Percentiles rank a stretch among this genome's conserved stretches.
These are phyloP conservation scores for Amblyteles armatorius DNA, from an alignment of 2,888 invertebrate genomes.

Conservation along the genomic window DNA sequence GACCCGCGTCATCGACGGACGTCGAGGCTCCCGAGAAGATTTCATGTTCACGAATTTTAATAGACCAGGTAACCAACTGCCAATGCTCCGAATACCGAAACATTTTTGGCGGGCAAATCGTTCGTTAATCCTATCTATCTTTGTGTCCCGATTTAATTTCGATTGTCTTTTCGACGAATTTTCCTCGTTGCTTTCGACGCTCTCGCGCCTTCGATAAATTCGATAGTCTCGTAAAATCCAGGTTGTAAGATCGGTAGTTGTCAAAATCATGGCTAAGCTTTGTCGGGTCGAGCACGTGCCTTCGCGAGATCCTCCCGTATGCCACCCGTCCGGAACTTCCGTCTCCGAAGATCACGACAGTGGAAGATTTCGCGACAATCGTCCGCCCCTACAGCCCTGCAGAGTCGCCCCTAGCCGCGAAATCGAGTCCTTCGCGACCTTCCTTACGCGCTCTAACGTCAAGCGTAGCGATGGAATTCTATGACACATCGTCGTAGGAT, in stretches of 20 bases:
- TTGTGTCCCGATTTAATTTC: not conserved
- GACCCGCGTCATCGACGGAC: conserved; percentile 86
- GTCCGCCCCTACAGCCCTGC: not conserved
- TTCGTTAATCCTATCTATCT: conserved; percentile 38
- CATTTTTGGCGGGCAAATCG: conserved; percentile 39
- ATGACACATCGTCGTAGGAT: not conserved
- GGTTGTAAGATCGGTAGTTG: not conserved
- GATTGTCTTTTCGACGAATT: not conserved
- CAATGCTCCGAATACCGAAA: conserved; percentile 84
- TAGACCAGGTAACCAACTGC: conserved; percentile 88
- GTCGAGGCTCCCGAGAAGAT: conserved; percentile 84
- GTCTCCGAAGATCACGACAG: conserved; percentile 38
- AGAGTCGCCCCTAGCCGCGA: conserved; percentile 10
- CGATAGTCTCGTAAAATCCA: not conserved
- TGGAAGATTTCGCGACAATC: conserved; percentile 52
- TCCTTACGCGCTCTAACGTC: not conserved
- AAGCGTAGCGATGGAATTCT: not conserved
- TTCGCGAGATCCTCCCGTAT: not conserved
- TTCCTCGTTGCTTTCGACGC: not conserved
- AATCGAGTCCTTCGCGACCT: not conserved
- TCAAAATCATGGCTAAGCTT: not conserved
- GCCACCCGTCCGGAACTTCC: not conserved
- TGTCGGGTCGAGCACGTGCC: conserved; percentile 45
- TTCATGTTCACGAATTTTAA: conserved; percentile 89
- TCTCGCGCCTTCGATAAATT: not conserved